Evolutionary conservation across 2,888 invertebrate genomes (phyloP).

Genomic region (Parnassius mnemosyne): DNA sequence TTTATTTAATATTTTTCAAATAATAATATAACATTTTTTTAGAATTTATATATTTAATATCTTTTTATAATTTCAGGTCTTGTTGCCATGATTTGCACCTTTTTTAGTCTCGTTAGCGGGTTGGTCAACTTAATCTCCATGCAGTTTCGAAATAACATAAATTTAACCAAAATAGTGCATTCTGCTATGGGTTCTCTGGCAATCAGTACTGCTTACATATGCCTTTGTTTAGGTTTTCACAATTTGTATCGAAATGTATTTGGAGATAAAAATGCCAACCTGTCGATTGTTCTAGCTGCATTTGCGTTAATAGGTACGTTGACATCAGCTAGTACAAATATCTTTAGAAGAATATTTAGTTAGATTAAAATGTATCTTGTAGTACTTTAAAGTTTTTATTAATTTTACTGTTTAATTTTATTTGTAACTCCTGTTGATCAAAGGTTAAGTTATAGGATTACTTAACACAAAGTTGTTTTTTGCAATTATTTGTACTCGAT

Average conservation of each 20-base stretch:
- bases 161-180: conserved; percentile 39
- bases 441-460: too few relatives aligned
- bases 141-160: conserved; percentile 28
- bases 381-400: too few relatives aligned
- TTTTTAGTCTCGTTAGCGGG: conserved; percentile 51
- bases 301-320: conserved; percentile 47
- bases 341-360: conserved; percentile 11
- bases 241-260: conserved; percentile 28
- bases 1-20: not conserved
- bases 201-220: conserved; percentile 44
- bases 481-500: conserved; percentile 16
- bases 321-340: conserved; percentile 30
- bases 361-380: not conserved
- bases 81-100: conserved; percentile 48
- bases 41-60: not conserved
- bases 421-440: too few relatives aligned
- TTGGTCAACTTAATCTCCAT: conserved; percentile 39
- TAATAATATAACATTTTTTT: not conserved
- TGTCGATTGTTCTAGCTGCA: conserved; percentile 43
- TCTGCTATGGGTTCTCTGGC: conserved; percentile 42
- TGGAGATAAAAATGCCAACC: conserved; percentile 37
- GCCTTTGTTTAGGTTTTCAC: conserved; percentile 44
- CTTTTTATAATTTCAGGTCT: conserved; percentile 43
- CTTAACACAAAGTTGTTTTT: not conserved
- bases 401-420: too few relatives aligned